Evolutionary conservation across 1,140 invertebrate genomes (phyloP), one percentile per base, ranked within the genome.

Genomic region (Aphaenogaster ashmeadi): DNA sequence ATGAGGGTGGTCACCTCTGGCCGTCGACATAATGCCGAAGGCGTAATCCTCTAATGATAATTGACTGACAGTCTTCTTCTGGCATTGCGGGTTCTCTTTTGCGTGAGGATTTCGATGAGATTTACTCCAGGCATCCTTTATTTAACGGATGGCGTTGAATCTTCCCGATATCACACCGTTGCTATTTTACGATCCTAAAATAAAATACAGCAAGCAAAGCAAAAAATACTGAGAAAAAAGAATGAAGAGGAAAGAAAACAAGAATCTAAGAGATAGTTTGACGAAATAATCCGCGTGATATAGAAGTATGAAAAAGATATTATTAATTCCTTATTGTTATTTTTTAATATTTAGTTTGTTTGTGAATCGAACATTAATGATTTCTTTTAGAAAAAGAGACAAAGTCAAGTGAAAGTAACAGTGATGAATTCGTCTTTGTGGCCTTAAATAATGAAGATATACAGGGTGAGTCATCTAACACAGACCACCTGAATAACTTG

Each of bases 11-110:
- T 21, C 33, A 66, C 66, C 58, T 87, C 66, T 84, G 52, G 7
- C 36, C 77, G 36, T 75, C 54, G 78, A 89, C 74, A 91, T 91
- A 91, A 92, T 91, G 88, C 78, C 88, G 86, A 58, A 58, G 80
- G 84, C 81, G 89, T 92, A 93, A 93, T 93, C 88, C 92, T 87
- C 84, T 83, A 83, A 89, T 81, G 88, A 89, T 88, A 90, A 90
- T 92, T 88, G 87, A 87, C 56, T 84, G 71, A 74, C 85, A 64
- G 58, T 86, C 66, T 74, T 60, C 60, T 83, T 88, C 91, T 88
- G 87, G 52, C 81, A 56, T 88, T 87, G 84, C 87, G 77, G 69
- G 62, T 66, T 72, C 89, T 90, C 77, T 89, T 89, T 91, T 67
- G 27, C 27, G n/a, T 56, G 47, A 38, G 38, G 21, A 27, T n/a